Base-by-base conservation (phyloP, 2,888 invertebrate genomes). In the Trachelus iudaicus region DNA sequence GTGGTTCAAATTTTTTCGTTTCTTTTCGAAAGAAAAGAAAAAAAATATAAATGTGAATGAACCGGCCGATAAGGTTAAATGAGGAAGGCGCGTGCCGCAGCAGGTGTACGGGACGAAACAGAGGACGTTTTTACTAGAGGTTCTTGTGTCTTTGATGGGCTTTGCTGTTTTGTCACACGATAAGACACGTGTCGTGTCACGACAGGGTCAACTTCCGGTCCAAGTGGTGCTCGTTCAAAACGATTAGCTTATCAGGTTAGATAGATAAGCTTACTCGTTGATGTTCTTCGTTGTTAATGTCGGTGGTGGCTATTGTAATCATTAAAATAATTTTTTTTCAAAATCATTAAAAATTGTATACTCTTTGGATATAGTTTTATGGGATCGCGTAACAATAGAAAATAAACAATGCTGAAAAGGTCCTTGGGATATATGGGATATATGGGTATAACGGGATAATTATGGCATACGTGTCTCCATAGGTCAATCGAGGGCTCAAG, bases 101-200 rank as follows among this genome's bases (percentile, higher is more conserved):
- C 40, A 87, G 87, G 87, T 87, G 87, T 85, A 84, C 73, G 9
- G n/a, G 35, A n/a, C 34, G 35, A 73, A n/a, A 73, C 73, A 34
- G 15, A 33, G 34, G 35, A 33, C 73, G 23, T 73, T 33, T 73
- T 35, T 34, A 34, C 73, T 30, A 33, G 69, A 69, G 31, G 69
- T 33, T 69, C 33, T 69, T 33, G 15, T 69, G 69, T 30, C 69
- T 69, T 33, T 30, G 40, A 40, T 40, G 40, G 40, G 40, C 6
- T 40, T 40, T 40, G 40, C 40, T 40, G 40, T 40, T 40, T 15
- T 40, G 40, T 40, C 40, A 40, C 40, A 40, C 40, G 40, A 40
- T 15, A 40, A 34, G 83, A 81, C 82, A 82, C 82, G 84, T 85
- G 85, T 84, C 83, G 68, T 37, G 75, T 74, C 80, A 78, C 80